Evolutionary conservation across 2,888 invertebrate genomes (phyloP).

Genomic region (Tipula helvola): DNA sequence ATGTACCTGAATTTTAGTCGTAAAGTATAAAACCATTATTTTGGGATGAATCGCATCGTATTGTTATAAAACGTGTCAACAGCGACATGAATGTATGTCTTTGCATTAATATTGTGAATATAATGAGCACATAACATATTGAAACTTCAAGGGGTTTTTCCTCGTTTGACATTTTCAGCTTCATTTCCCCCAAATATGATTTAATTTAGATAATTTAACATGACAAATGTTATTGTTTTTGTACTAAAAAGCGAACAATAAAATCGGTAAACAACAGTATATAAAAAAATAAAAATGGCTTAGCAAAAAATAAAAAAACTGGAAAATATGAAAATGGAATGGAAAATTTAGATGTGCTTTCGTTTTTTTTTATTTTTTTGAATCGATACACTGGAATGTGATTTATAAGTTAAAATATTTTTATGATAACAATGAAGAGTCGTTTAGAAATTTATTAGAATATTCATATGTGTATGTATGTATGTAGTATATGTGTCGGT

Average conservation of each 20-base stretch:
- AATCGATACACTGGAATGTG: background rate
- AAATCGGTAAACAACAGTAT: background rate
- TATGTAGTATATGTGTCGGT: background rate
- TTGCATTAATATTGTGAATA: background rate
- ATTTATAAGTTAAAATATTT: background rate
- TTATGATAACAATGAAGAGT: background rate
- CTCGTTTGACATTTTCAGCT: background rate
- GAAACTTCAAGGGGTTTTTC: background rate
- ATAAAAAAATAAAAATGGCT: background rate
- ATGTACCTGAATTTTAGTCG: too few species aligned
- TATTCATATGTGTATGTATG: background rate
- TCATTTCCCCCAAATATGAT: background rate
- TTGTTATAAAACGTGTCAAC: background rate
- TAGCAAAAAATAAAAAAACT: background rate
- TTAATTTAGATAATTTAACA: background rate
- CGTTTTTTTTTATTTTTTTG: background rate
- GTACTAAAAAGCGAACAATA: background rate
- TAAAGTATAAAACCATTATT: too few species aligned
- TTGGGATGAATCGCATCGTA: too few species aligned
- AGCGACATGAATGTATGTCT: background rate
- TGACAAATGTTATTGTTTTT: background rate
- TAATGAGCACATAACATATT: background rate
- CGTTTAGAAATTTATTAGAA: background rate
- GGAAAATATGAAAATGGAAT: background rate
- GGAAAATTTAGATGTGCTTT: background rate